phyloP scores from a whole-genome alignment of 2,113 vertebrate species.

The Oreocharis arfaki region DNA sequence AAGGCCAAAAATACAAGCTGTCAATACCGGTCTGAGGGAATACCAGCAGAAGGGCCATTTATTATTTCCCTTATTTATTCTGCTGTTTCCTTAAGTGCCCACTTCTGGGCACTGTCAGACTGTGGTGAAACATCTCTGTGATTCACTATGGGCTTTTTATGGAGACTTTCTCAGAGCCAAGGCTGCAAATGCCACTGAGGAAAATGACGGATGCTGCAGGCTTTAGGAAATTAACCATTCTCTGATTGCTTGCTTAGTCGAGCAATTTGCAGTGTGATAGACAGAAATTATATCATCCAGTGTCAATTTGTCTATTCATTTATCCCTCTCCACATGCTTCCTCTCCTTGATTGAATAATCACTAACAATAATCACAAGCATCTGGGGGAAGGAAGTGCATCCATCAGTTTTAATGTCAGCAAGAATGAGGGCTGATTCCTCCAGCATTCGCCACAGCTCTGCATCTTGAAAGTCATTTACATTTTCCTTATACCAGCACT shows the following conservation, averaged over 20 bases:
- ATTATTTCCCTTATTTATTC: neutral
- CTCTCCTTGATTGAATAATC: slow-evolving; percentile 59
- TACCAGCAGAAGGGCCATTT: neutral
- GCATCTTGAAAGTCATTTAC: neutral
- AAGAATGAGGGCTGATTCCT: slow-evolving; percentile 27
- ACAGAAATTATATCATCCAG: slow-evolving; percentile 48
- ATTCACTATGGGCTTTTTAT: neutral
- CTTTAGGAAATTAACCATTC: slow-evolving; percentile 49
- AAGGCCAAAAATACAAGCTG: neutral
- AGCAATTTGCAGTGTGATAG: slow-evolving; percentile 38
- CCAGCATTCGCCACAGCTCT: neutral
- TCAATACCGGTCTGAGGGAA: neutral
- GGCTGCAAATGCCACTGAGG: neutral
- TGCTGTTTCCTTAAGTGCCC: neutral
- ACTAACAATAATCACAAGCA: slow-evolving; percentile 52
- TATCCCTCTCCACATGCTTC: slow-evolving; percentile 46
- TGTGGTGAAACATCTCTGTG: neutral
- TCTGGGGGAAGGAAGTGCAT: slow-evolving; percentile 56
- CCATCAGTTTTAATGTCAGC: slow-evolving; percentile 44
- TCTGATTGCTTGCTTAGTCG: slow-evolving; percentile 51
- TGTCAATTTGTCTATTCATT: slow-evolving; percentile 48
- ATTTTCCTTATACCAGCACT: neutral
- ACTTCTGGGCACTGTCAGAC: neutral
- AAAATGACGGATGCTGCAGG: slow-evolving; percentile 19
- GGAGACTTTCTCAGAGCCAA: neutral